Evolutionary conservation across 2,888 invertebrate genomes (phyloP).

Genomic region (Nemapogon koenigi): DNA sequence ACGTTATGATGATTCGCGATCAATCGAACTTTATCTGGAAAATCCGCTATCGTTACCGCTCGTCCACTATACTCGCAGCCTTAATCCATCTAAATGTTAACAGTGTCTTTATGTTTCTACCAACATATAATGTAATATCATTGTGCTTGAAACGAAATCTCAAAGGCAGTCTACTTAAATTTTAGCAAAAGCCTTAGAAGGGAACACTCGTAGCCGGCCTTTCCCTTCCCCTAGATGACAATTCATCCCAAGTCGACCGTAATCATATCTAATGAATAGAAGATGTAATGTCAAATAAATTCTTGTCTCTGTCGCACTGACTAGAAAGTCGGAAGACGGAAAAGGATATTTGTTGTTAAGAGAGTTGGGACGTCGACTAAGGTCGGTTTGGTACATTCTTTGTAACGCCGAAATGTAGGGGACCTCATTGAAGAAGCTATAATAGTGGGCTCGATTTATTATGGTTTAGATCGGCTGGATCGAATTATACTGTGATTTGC

Average conservation of each 20-base stretch:
- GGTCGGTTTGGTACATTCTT: constrained; percentile 58
- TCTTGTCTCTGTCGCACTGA: constrained; percentile 35
- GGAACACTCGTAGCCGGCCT: constrained; percentile 35
- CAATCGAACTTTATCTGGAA: too few relatives aligned
- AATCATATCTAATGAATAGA: constrained; percentile 61
- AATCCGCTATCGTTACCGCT: too few relatives aligned
- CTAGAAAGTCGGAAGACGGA: constrained; percentile 27
- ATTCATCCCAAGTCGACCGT: constrained; percentile 46
- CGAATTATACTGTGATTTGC: too few relatives aligned
- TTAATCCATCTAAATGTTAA: too few relatives aligned
- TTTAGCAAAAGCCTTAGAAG: constrained; percentile 49
- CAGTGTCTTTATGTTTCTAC: too few relatives aligned
- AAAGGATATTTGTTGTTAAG: constrained; percentile 30
- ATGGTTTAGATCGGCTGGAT: neutral
- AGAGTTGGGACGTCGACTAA: constrained; percentile 32
- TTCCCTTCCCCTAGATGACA: constrained; percentile 52
- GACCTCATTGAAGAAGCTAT: constrained; percentile 39
- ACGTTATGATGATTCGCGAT: too few relatives aligned
- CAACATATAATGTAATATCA: too few relatives aligned
- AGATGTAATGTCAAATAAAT: constrained; percentile 35
- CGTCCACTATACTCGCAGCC: too few relatives aligned
- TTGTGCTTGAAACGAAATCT: too few relatives aligned
- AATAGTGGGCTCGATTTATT: neutral
- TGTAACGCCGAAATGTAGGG: constrained; percentile 48
- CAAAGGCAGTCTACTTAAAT: too few relatives aligned